Percentiles rank a stretch among this genome's conserved stretches.
These are phyloP conservation scores for Diogma glabrata DNA, from an alignment of 2,888 invertebrate genomes.

Conservation along the genomic window DNA sequence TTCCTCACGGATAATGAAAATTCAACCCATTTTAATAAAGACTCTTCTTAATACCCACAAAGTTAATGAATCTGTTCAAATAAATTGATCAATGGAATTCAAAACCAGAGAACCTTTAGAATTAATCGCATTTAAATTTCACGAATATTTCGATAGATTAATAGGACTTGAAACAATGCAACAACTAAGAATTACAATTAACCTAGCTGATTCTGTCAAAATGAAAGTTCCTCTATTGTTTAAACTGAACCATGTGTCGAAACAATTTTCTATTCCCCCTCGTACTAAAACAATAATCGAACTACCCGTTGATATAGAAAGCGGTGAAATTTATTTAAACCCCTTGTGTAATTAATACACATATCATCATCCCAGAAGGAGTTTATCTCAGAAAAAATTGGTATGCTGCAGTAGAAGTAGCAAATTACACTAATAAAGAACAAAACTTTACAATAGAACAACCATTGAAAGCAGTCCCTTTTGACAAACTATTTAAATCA, in stretches of 20 bases:
- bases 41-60: not conserved
- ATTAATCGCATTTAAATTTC: no score
- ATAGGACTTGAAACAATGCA: not conserved
- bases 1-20: not conserved
- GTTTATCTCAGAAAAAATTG: conserved; percentile 13
- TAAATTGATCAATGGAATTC: no score
- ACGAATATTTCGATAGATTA: not conserved
- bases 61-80: not conserved
- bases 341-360: conserved; percentile 9
- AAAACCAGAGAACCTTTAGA: no score
- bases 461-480: conserved; percentile 12
- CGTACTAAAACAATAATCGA: conserved; percentile 5
- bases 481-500: not conserved
- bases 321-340: conserved; percentile 14
- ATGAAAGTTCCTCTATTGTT: conserved; percentile 9
- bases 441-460: conserved; percentile 14
- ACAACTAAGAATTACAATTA: conserved; percentile 11
- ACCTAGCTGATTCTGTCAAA: conserved; percentile 14
- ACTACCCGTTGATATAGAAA: conserved; percentile 13
- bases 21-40: not conserved
- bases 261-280: conserved; percentile 12
- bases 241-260: conserved; percentile 15
- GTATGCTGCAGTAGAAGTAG: conserved; percentile 14
- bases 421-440: conserved; percentile 9
- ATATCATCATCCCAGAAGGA: conserved; percentile 15